Evolutionary conservation across 2,113 vertebrate species (phyloP).

Genomic region (Callocephalon fimbriatum): DNA sequence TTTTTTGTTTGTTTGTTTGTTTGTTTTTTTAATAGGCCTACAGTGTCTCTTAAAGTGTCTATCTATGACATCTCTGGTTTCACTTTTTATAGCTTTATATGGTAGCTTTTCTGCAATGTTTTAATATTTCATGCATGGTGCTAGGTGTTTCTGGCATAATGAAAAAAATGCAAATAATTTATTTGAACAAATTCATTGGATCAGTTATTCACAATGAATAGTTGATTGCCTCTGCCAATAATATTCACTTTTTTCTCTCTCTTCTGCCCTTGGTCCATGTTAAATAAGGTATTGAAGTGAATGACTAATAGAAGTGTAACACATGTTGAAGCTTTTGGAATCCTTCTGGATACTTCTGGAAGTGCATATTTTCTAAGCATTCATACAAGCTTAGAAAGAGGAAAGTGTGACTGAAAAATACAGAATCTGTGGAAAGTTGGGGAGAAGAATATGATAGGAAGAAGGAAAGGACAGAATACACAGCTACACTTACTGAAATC

Average conservation of each 20-base stretch:
- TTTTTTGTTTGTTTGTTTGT: too few species aligned
- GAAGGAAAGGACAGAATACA: neutral
- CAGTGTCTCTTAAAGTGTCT: neutral
- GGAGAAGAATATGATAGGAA: neutral
- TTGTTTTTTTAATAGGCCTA: neutral
- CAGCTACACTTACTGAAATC: neutral
- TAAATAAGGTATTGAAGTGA: neutral
- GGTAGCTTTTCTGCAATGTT: neutral
- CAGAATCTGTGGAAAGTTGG: neutral
- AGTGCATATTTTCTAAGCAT: neutral
- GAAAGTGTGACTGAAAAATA: neutral
- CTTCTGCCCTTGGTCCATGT: neutral
- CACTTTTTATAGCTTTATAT: neutral
- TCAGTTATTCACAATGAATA: slow-evolving; percentile 11
- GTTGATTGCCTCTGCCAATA: neutral
- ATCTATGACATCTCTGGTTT: neutral
- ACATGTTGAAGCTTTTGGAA: neutral
- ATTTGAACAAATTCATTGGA: neutral
- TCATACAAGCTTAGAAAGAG: neutral
- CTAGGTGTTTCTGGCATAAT: neutral
- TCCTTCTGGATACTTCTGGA: neutral
- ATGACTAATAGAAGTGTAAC: neutral
- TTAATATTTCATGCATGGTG: neutral
- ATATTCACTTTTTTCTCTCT: neutral
- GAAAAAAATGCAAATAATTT: slow-evolving; percentile 23